Conservation (phyloP, 2,888 invertebrate species). For the Tridacna gigas region DNA sequence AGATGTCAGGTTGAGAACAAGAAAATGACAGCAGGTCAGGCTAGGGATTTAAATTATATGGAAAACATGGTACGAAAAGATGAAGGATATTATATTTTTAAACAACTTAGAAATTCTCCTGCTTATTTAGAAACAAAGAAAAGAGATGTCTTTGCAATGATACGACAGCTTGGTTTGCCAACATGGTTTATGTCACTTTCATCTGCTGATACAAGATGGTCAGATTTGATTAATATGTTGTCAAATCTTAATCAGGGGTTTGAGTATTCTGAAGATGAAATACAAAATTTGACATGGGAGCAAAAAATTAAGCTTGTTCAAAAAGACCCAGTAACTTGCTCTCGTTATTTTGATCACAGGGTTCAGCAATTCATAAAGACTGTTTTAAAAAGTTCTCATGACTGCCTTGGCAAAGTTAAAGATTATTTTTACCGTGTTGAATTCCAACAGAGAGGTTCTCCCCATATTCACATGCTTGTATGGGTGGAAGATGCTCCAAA, state of each 20-base stretch:
- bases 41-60: background rate
- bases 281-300: slow-evolving; percentile 35
- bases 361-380: slow-evolving; percentile 45
- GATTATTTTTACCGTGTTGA: slow-evolving; percentile 7
- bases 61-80: background rate
- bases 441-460: slow-evolving; percentile 7
- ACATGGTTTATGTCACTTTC: slow-evolving; percentile 32
- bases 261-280: slow-evolving; percentile 32
- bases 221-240: slow-evolving; percentile 42
- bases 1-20: slow-evolving; percentile 4
- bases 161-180: slow-evolving; percentile 56
- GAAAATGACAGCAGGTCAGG: background rate
- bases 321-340: slow-evolving; percentile 2
- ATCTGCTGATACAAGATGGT: slow-evolving; percentile 59
- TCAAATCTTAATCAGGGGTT: slow-evolving; percentile 32
- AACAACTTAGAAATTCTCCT: background rate
- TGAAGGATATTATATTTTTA: background rate
- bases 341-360: slow-evolving; percentile 24
- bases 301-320: slow-evolving; percentile 26
- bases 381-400: slow-evolving; percentile 31
- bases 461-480: slow-evolving; percentile 40
- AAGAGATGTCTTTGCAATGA: slow-evolving; percentile 58
- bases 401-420: slow-evolving; percentile 31
- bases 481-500: slow-evolving; percentile 53
- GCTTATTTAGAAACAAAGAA: slow-evolving; percentile 15